These are phyloP conservation scores for Palaemon carinicauda DNA, from an alignment of 1,140 invertebrate species.

Conservation along the genomic window DNA sequence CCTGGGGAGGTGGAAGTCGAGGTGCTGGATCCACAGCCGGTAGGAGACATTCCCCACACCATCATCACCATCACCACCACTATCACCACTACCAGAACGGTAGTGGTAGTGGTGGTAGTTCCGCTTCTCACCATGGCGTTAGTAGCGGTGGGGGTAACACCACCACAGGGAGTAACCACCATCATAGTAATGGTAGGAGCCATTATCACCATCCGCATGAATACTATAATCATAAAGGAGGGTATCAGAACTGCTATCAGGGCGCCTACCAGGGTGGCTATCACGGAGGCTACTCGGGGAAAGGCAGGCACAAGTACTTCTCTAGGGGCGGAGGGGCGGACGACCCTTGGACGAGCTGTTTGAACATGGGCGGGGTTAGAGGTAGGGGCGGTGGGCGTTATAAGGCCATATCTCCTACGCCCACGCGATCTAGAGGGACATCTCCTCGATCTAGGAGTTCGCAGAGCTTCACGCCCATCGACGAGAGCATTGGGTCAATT, in stretches of 20 bases:
- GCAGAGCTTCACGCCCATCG: conserved; percentile 7
- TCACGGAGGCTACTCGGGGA: conserved; percentile 27
- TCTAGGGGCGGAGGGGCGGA: not conserved
- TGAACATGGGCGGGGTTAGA: conserved; percentile 21
- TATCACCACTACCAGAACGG: not conserved
- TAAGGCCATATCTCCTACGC: conserved; percentile 26
- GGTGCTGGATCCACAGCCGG: not conserved
- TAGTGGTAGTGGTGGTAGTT: not conserved
- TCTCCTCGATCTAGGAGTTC: not conserved
- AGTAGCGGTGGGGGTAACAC: no score
- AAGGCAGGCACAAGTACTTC: not conserved
- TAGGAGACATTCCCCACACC: not conserved
- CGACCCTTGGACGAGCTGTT: conserved; percentile 13
- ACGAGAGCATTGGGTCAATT: not conserved
- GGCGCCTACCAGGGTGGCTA: conserved; percentile 32
- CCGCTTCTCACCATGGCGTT: not conserved
- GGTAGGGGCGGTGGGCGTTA: not conserved
- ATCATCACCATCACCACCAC: not conserved
- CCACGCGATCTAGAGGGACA: not conserved
- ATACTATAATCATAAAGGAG: conserved; percentile 4
- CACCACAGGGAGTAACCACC: conserved; percentile 15
- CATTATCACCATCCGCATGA: conserved; percentile 23
- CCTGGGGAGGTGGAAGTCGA: no score
- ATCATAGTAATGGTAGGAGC: not conserved
- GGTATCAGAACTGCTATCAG: conserved; percentile 21